Evolutionary conservation across 2,797 vertebrate species (phyloP), one percentile per base, ranked within the genome.

Genomic region (Phaenicophaeus curvirostris): DNA sequence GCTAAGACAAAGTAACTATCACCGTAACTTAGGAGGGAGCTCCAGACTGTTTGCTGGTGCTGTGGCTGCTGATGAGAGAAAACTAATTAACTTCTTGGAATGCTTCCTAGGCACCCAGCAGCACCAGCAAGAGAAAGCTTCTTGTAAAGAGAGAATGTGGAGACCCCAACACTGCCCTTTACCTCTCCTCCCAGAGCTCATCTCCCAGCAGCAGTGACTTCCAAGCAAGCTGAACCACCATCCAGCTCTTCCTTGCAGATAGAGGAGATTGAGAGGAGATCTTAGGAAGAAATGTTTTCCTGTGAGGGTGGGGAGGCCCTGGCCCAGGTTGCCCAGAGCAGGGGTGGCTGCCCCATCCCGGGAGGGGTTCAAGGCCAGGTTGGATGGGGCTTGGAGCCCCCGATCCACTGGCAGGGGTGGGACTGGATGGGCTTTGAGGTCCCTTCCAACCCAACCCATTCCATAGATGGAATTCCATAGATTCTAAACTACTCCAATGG

Each of bases 1-100:
- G 75, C 55, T 8, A 87, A 94, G 96, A 95, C 93, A 90, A 95
- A 96, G 95, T 79, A 89, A 94, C 94, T 87, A 66, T 68, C 23
- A 5, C 54, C 18, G 66, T 11, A 15, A 62, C 55, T 71, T 21
- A 25, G 27, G 33, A 73, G 71, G 62, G 42, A 66, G 77, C 80
- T 78, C 62, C 67, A 85, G 39, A 30, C 63, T 59, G 13, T 73
- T 67, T 68, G 53, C 86, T 84, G 81, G 72, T 8, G 0, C 72
- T 24, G 62, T 15, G 87, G 62, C 50, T 80, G 63, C 58, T 72
- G 73, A 76, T n/a, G 48, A 83, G 53, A 41, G 48, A 68, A 71
- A 84, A 90, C 87, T 79, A 90, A 90, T 89, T 94, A 85, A 92
- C 67, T 79, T 61, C 73, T 90, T 91, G 90, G 82, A 85, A 68